phyloP scores from a whole-genome alignment of 2,797 vertebrate genomes.

The Poeciliopsis presidionis region DNA sequence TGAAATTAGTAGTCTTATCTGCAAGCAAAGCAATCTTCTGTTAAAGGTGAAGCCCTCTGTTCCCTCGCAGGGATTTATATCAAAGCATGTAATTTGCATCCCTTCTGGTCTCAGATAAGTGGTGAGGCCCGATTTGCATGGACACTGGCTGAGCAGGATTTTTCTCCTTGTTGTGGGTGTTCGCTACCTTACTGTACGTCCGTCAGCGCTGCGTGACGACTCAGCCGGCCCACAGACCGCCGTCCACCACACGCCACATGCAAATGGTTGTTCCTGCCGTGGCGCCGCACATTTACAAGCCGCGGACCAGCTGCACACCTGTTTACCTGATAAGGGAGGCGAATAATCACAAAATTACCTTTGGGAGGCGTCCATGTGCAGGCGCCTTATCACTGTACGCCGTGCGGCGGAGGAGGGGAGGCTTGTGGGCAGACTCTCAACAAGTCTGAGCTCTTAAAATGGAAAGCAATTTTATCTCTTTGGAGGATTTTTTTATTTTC shows the following conservation, averaged over 20 bases:
- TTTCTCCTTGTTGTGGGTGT: conserved; percentile 28
- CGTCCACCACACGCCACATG: conserved; percentile 38
- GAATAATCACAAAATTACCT: conserved; percentile 69
- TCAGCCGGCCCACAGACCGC: conserved; percentile 27
- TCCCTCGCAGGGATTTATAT: conserved; percentile 47
- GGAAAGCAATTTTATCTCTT: conserved; percentile 16
- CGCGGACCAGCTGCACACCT: conserved; percentile 36
- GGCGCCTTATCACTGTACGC: conserved; percentile 29
- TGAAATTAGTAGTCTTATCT: conserved; percentile 19
- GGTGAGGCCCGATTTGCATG: conserved; percentile 62
- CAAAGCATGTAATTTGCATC: conserved; percentile 67
- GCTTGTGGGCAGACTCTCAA: conserved; percentile 26
- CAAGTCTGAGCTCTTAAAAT: conserved; percentile 2
- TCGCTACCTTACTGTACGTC: conserved; percentile 48
- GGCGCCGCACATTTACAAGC: conserved; percentile 66
- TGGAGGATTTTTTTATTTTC: conserved; percentile 5
- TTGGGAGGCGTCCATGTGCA: conserved; percentile 38
- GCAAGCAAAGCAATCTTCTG: conserved; percentile 37
- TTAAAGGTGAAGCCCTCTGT: conserved; percentile 35
- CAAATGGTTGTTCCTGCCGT: conserved; percentile 63
- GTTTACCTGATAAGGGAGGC: conserved; percentile 67
- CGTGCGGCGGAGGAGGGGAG: conserved; percentile 8
- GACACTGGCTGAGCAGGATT: conserved; percentile 30
- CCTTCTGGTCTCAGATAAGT: conserved; percentile 47
- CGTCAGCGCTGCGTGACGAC: conserved; percentile 39